Evolutionary conservation across 2,113 vertebrate species (phyloP), one percentile per base, ranked within the genome.

Genomic region (Okapia johnstoni): DNA sequence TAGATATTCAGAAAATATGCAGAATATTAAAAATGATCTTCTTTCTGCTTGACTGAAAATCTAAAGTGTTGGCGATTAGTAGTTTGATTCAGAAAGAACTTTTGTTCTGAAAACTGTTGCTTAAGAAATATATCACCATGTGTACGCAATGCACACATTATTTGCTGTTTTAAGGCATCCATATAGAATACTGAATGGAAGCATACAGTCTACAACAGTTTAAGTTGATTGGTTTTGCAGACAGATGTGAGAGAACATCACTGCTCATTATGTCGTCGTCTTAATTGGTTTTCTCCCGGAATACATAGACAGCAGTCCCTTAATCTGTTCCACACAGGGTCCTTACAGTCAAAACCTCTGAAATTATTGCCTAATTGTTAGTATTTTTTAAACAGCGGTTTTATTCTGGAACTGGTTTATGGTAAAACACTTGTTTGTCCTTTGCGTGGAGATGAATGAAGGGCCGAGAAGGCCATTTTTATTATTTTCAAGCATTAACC

Each of bases 281-380:
- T 98, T 98, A 98, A 98, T 98, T 98, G 97, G 90, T 98, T 98
- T 98, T 98, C 95, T 98, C 81, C 97, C 92, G 90, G 96, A 98
- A 97, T 95, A 96, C 57, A 85, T 30, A 95, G 95, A 93, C 90
- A 97, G 88, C 93, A 97, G 97, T 98, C 96, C 97, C 95, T 98
- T 98, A 96, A 98, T 98, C 97, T 98, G 81, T 61, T 98, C 97
- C 50, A 97, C 89, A 96, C 52, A 79, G 94, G 84, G 60, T 90
- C 88, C 85, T 98, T 98, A 98, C 97, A 96, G 98, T 97, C 93
- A 87, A 97, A 98, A 92, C 81, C 90, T 91, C 92, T 97, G 97
- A 98, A 73, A 87, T 98, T 97, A 97, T 96, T 96, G 84, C 96
- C 97, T 97, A 97, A 97, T 98, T 98, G 90, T 97, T 97, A 96